Evolutionary conservation across 2,797 vertebrate genomes (phyloP).

Genomic region (Telmatherina bonti): DNA sequence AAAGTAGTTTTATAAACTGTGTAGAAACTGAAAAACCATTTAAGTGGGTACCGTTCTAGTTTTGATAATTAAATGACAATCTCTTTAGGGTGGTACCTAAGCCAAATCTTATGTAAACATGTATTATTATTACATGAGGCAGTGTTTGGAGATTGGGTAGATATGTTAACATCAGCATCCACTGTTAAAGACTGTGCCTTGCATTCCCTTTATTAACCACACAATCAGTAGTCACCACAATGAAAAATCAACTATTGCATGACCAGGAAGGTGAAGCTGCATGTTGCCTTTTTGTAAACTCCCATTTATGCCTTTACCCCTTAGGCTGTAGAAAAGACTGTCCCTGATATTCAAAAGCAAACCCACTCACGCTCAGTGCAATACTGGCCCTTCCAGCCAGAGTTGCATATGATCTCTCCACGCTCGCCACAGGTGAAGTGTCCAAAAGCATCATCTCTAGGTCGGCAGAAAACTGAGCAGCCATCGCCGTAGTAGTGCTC

Average conservation of each 20-base stretch:
- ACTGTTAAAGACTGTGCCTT: slow-evolving; percentile 7
- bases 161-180: slow-evolving; percentile 35
- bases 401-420: slow-evolving; percentile 95
- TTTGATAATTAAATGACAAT: slow-evolving; percentile 11
- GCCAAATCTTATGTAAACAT: background rate
- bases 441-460: slow-evolving; percentile 95
- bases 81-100: slow-evolving; percentile 8
- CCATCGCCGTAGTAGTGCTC: slow-evolving; percentile 98
- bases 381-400: slow-evolving; percentile 97
- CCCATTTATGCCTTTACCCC: slow-evolving; percentile 8
- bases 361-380: slow-evolving; percentile 93
- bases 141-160: background rate
- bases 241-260: slow-evolving; percentile 40
- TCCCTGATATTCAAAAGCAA: slow-evolving; percentile 16
- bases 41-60: background rate
- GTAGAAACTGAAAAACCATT: slow-evolving; percentile 22
- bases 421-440: slow-evolving; percentile 97
- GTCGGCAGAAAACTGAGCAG: slow-evolving; percentile 96
- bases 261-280: slow-evolving; percentile 8
- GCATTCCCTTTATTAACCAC: slow-evolving; percentile 21
- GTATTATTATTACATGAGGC: slow-evolving; percentile 3
- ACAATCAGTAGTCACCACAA: slow-evolving; percentile 27
- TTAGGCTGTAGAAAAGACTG: too few relatives aligned
- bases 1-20: slow-evolving; percentile 44
- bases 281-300: background rate